phyloP scores from a whole-genome alignment of 2,888 invertebrate species.

The Eudemis profundana region DNA sequence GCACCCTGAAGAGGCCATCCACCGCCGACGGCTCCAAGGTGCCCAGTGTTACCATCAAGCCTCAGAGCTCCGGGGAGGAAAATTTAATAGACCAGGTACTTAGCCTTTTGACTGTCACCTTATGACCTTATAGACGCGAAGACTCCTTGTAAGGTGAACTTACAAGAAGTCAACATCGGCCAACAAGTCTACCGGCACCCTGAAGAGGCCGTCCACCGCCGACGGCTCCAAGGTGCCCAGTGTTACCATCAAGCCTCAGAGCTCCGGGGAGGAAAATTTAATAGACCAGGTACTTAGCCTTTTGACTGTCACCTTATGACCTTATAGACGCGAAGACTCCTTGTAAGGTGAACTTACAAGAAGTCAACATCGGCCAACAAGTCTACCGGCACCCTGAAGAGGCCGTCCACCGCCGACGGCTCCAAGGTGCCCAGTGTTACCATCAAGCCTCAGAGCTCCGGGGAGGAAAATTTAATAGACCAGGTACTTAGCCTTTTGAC shows the following conservation, averaged over 20 bases:
- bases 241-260: slow-evolving; percentile 44
- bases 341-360: too few relatives aligned
- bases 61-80: slow-evolving; percentile 56
- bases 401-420: slow-evolving; percentile 1
- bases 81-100: slow-evolving; percentile 69
- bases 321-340: too few relatives aligned
- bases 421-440: neutral
- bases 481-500: neutral
- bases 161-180: too few relatives aligned
- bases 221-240: slow-evolving; percentile 54
- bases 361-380: too few relatives aligned
- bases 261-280: slow-evolving; percentile 60
- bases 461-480: neutral
- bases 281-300: slow-evolving; percentile 65
- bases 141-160: too few relatives aligned
- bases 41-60: slow-evolving; percentile 49
- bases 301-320: too few relatives aligned
- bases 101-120: too few relatives aligned
- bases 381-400: too few relatives aligned
- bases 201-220: too few relatives aligned
- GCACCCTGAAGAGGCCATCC: too few relatives aligned
- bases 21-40: slow-evolving; percentile 51
- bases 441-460: neutral
- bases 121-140: too few relatives aligned
- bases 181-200: too few relatives aligned